Base-by-base conservation (phyloP, 1,140 invertebrate species). In the Stratiolaelaps scimitus region DNA sequence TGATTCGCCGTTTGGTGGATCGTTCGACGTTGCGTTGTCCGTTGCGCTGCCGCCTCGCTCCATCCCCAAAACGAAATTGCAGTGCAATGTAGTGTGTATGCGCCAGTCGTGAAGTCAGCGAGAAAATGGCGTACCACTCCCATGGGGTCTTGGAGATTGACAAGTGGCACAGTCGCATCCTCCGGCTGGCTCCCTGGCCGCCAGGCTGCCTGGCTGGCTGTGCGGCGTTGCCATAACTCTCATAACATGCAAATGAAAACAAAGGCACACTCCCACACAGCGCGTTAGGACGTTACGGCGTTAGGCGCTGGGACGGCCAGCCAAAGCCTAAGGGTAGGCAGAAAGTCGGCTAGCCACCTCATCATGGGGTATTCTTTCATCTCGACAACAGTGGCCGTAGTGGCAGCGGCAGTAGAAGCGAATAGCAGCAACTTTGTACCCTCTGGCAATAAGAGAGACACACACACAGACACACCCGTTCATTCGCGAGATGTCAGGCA, bases 191-290 rank as follows among this genome's bases (percentile, higher is more conserved):
- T 40, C 34, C 5, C 34, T 40, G 34, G 34, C 34, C 10, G 34
- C 34, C 4, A 6, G 34, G 34, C 34, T 40, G 10, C 53, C 15
- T 26, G 26, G 53, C 10, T 2, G 20, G 47, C 19, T 4, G 26
- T 15, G 53, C 26, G 26, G 53, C 23, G 53, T 26, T 60, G 13
- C 53, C 26, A 15, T 23, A 34, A 26, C 34, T 26, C 53, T 60
- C 53, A 60, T 60, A 60, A 29, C 53, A 60, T 60, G 53, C 53
- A 60, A 60, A 60, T 60, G 53, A 60, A 60, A 60, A 60, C 53
- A 60, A 60, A 60, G 23, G 34, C 53, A 29, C 23, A 26, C 13
- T 26, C 53, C 34, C 34, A 60, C 53, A 23, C 26, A 29, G 53
- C 15, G 26, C 34, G 53, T n/a, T 15, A 29, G 4, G 26, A 15